Evolutionary conservation across 2,888 invertebrate species (phyloP), one percentile per base, ranked within the genome.

Genomic region (Hypomecis punctinalis): DNA sequence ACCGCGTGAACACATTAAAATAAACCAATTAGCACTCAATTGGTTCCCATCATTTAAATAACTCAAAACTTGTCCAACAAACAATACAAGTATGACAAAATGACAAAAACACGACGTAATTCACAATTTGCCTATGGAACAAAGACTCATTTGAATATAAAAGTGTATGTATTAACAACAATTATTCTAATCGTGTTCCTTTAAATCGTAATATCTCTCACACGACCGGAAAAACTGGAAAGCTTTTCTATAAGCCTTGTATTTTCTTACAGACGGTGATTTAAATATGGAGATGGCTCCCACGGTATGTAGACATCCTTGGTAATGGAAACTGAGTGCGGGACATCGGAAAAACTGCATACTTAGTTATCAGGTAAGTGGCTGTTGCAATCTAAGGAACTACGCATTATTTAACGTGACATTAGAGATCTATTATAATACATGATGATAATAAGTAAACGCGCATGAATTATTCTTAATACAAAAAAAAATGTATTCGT

Each of bases 181-280:
- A 88, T 88, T 85, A 86, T 84, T 83, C 80, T 82, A 82, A 86
- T 86, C 82, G 81, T 73, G 85, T 89, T 86, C 83, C 80, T 80
- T 83, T 83, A 81, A 85, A 84, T 76, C 56, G 48, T 57, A 52
- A 33, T 56, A 57, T 47, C 76, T 83, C 83, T 83, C 83, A 87
- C 82, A 76, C 71, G 85, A 89, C 91, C 87, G 90, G 91, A 90
- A 91, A 90, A 92, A 91, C 92, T 82, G 89, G 90, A 88, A 88
- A 84, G 86, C 81, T 85, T 85, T 85, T 88, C 86, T 81, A 83
- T 84, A 82, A 83, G 78, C 70, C 13, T 56, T 63, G 78, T 80
- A 81, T 79, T 80, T 81, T 77, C 77, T 66, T 82, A 70, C 69
- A 74, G 51, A n/a, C 45, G 71, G 68, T 76, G 74, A 88, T 89